phyloP scores from a whole-genome alignment of 2,888 invertebrate genomes.

The Artemia sinica region DNA sequence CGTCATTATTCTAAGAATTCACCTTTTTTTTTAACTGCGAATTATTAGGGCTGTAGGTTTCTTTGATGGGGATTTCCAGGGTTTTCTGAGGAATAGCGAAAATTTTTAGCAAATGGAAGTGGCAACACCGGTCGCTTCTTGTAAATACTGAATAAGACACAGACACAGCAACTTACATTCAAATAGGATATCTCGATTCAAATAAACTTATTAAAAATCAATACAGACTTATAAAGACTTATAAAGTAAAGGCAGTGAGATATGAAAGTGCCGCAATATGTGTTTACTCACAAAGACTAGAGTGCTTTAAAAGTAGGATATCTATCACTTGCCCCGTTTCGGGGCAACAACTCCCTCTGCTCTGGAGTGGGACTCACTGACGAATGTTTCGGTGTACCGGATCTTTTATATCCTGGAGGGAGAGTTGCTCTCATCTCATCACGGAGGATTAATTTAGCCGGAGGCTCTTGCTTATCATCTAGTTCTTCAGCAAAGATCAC shows the following conservation, averaged over 20 bases:
- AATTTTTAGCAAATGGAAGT: too few species aligned
- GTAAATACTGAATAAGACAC: too few species aligned
- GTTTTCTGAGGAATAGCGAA: too few species aligned
- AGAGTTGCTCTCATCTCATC: slow-evolving; percentile 5
- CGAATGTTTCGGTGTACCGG: slow-evolving; percentile 10
- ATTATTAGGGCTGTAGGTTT: too few species aligned
- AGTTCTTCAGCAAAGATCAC: slow-evolving; percentile 87
- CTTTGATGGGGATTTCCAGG: too few species aligned
- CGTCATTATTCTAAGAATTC: too few species aligned
- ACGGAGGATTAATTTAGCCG: not conserved
- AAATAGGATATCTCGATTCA: too few species aligned
- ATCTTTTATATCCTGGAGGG: not conserved
- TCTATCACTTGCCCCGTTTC: not conserved
- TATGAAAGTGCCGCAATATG: slow-evolving; percentile 6
- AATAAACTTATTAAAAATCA: too few species aligned
- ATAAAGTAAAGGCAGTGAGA: slow-evolving; percentile 6
- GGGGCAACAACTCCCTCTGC: slow-evolving; percentile 7
- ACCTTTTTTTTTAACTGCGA: too few species aligned
- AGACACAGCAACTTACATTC: too few species aligned
- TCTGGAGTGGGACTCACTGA: slow-evolving; percentile 9
- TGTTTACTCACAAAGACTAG: slow-evolving; percentile 1
- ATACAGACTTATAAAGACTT: too few species aligned
- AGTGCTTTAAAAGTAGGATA: slow-evolving; percentile 13
- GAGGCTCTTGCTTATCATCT: slow-evolving; percentile 58
- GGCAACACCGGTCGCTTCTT: too few species aligned